These are phyloP conservation scores for Emydoidea blandingii DNA, from an alignment of 2,797 vertebrate species.

Conservation along the genomic window DNA sequence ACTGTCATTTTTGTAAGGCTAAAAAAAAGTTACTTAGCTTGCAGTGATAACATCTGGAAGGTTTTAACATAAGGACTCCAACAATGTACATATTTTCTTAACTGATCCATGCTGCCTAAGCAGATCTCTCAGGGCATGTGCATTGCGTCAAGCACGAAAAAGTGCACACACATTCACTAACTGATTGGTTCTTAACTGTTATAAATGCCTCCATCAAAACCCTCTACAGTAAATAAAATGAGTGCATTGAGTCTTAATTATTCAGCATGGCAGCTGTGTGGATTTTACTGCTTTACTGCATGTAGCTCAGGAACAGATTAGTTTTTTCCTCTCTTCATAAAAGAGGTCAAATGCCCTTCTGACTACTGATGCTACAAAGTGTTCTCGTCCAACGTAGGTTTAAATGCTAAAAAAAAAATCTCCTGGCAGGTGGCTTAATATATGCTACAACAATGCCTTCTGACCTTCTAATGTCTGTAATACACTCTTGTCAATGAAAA, in stretches of 20 bases:
- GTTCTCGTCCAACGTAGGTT: not conserved
- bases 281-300: not conserved
- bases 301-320: not conserved
- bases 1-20: not conserved
- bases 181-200: slow-evolving; percentile 55
- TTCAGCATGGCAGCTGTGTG: not conserved
- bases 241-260: slow-evolving; percentile 1
- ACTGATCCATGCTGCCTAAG: not conserved
- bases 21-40: not conserved
- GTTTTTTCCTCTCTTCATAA: not conserved
- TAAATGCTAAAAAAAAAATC: not conserved
- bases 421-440: not conserved
- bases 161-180: not conserved
- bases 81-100: slow-evolving; percentile 31
- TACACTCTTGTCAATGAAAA: not conserved
- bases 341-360: not conserved
- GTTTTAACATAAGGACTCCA: not conserved
- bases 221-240: slow-evolving; percentile 13
- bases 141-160: not conserved
- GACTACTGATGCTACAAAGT: not conserved
- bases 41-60: slow-evolving; percentile 42
- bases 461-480: not conserved
- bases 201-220: not conserved
- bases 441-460: not conserved
- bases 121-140: slow-evolving; percentile 42